Conservation (phyloP, 2,113 vertebrate species). For the Gallinago jamesoni region DNA sequence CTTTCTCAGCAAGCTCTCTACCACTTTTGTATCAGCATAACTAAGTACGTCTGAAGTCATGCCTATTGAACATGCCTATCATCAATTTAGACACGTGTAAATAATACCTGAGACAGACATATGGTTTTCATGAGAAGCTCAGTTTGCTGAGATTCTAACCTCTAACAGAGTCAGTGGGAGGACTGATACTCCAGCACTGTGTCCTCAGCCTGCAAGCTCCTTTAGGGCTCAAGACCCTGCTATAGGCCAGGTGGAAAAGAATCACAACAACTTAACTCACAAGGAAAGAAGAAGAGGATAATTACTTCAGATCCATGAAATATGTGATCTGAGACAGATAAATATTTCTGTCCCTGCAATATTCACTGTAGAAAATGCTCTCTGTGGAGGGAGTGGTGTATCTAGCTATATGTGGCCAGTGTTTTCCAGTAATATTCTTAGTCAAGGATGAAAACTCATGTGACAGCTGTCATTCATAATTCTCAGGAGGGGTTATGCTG, state of each 20-base stretch:
- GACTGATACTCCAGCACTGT: background rate
- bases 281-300: background rate
- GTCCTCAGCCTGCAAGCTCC: background rate
- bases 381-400: background rate
- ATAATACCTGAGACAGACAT: background rate
- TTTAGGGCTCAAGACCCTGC: background rate
- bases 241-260: background rate
- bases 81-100: fast-evolving
- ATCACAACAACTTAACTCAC: background rate
- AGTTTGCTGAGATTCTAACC: background rate
- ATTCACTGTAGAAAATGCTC: background rate
- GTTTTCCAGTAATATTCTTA: background rate
- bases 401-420: background rate
- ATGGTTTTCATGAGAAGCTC: background rate
- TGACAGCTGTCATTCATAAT: background rate
- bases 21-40: fast-evolving
- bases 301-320: background rate
- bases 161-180: background rate
- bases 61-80: background rate
- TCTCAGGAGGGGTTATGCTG: background rate
- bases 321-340: background rate
- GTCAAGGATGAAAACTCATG: background rate
- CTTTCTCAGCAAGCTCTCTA: background rate
- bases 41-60: background rate
- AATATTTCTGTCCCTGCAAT: background rate